Evolutionary conservation across 2,888 invertebrate species (phyloP).

Genomic region (Tenodera sinensis): DNA sequence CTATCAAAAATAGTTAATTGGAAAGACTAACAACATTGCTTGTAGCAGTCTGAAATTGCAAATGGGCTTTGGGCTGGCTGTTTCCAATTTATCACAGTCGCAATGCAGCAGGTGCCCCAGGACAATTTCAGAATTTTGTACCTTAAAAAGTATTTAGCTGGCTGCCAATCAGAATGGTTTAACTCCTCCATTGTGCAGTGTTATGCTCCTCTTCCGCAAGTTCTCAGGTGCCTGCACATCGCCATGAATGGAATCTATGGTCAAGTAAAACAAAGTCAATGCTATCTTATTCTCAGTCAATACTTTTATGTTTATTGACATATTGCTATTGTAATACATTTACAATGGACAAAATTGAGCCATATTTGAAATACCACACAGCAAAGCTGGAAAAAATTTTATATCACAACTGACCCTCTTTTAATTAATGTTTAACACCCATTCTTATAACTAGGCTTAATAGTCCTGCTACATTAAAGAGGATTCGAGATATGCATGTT

Average conservation of each 20-base stretch:
- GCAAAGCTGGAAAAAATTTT: too few species aligned
- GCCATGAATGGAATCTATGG: constrained; percentile 16
- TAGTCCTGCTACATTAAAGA: too few species aligned
- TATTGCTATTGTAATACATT: too few species aligned
- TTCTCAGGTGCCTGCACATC: constrained; percentile 20
- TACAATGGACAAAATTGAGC: too few species aligned
- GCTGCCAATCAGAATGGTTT: neutral
- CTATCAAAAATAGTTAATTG: constrained; percentile 1
- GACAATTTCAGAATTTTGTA: neutral
- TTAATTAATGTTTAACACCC: too few species aligned
- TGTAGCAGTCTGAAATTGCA: neutral
- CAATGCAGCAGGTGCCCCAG: neutral
- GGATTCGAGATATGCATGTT: too few species aligned
- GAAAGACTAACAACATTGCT: neutral
- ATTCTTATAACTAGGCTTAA: too few species aligned
- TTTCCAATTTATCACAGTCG: neutral
- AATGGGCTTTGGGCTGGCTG: neutral
- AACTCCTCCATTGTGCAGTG: constrained; percentile 14
- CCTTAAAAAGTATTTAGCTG: neutral
- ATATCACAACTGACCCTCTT: too few species aligned
- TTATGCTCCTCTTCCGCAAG: constrained; percentile 19
- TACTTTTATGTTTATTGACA: too few species aligned
- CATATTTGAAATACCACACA: too few species aligned
- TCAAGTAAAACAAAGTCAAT: neutral
- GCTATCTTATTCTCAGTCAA: too few species aligned